A percentile compares a stretch with the other conserved stretches of the same genome.
These are phyloP conservation scores for Micromesistius poutassou DNA, from an alignment of 2,797 vertebrate species.

Conservation along the genomic window DNA sequence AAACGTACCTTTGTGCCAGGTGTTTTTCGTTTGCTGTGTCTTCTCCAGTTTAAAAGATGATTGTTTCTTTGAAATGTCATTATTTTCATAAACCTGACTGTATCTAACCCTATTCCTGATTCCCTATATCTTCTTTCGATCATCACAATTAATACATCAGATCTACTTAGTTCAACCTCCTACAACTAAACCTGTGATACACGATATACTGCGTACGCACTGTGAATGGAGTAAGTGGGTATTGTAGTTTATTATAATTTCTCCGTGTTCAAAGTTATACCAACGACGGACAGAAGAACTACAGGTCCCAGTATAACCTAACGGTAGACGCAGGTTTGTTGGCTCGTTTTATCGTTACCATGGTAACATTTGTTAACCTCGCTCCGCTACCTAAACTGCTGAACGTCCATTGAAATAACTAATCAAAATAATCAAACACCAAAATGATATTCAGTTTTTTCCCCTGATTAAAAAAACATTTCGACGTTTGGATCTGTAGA, in stretches of 20 bases:
- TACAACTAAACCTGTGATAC: background rate
- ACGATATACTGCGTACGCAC: background rate
- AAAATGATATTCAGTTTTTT: background rate
- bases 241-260: constrained; percentile 51
- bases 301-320: constrained; percentile 54
- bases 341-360: constrained; percentile 48
- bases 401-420: background rate
- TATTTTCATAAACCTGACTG: background rate
- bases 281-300: constrained; percentile 48
- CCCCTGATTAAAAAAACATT: background rate
- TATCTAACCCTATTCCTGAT: background rate
- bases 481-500: background rate
- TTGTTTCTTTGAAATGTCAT: constrained; percentile 53
- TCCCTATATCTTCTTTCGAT: background rate
- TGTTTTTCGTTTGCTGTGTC: constrained; percentile 39
- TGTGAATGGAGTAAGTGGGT: constrained; percentile 56
- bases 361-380: constrained; percentile 36
- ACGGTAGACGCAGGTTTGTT: background rate
- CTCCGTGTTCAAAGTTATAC: rapidly evolving
- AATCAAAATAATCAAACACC: background rate
- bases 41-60: constrained; percentile 74
- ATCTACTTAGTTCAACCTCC: background rate
- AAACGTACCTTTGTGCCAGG: constrained; percentile 54
- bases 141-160: background rate
- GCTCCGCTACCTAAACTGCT: too few relatives aligned